These are phyloP conservation scores for Notothenia coriiceps DNA, from an alignment of 2,113 vertebrate genomes.

Conservation along the genomic window DNA sequence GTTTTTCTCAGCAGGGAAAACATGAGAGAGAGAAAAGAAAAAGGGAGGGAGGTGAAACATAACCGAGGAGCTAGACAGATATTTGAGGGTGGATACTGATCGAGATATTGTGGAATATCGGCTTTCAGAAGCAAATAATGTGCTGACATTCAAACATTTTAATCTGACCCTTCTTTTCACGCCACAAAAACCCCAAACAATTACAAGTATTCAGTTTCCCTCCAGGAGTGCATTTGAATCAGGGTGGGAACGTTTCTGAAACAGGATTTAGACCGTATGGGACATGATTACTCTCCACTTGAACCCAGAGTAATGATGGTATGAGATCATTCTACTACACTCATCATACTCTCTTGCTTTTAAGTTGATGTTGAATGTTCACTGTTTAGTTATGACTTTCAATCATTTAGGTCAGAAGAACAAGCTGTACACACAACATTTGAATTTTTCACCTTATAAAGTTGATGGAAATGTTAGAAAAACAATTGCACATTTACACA, in stretches of 20 bases:
- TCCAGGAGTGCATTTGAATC: slow-evolving; percentile 24
- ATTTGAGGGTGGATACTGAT: slow-evolving; percentile 38
- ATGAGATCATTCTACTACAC: not conserved
- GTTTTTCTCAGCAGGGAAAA: slow-evolving; percentile 38
- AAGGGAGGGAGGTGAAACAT: not conserved
- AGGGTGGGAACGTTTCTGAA: slow-evolving; percentile 36
- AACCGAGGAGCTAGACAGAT: slow-evolving; percentile 5
- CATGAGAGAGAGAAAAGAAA: slow-evolving; percentile 1
- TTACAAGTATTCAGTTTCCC: slow-evolving; percentile 33
- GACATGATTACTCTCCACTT: not conserved
- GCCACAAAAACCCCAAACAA: slow-evolving; percentile 30
- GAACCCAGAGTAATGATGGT: not conserved
- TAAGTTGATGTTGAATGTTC: too few species aligned
- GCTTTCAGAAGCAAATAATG: slow-evolving; percentile 31
- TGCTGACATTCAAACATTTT: slow-evolving; percentile 49
- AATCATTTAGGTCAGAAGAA: too few species aligned
- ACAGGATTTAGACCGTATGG: slow-evolving; percentile 7
- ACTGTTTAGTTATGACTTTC: too few species aligned
- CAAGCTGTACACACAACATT: too few species aligned
- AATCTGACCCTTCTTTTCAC: slow-evolving; percentile 14
- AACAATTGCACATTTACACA: too few species aligned
- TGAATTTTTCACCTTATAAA: too few species aligned
- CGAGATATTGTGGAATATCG: slow-evolving; percentile 29
- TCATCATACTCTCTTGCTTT: not conserved
- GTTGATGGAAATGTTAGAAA: too few species aligned